Percentiles rank a stretch among this genome's conserved stretches.
These are phyloP conservation scores for Hymenopus coronatus DNA, from an alignment of 2,888 invertebrate species.

Conservation along the genomic window DNA sequence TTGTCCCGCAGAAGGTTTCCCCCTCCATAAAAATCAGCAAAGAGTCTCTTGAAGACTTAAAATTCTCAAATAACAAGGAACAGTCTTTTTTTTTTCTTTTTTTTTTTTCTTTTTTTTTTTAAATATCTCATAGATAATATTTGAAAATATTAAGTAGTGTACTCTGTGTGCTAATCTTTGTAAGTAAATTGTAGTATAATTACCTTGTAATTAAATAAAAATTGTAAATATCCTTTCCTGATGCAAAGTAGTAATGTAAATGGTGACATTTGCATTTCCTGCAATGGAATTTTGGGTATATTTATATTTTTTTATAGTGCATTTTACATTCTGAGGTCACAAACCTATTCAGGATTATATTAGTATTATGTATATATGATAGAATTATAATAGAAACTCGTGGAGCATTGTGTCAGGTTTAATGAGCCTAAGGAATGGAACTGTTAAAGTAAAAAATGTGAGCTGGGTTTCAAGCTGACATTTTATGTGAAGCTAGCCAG, in stretches of 20 bases:
- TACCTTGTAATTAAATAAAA: background rate
- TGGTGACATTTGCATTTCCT: background rate
- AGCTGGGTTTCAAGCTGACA: background rate
- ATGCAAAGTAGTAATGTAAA: background rate
- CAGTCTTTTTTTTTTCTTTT: background rate
- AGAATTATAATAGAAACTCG: background rate
- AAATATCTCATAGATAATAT: background rate
- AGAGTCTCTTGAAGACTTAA: background rate
- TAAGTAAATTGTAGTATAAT: background rate
- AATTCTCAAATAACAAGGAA: background rate
- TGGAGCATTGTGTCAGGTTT: background rate
- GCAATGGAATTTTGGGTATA: background rate
- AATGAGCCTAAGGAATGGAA: background rate
- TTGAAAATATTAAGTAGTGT: background rate
- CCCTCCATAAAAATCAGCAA: constrained; percentile 29
- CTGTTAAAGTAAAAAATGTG: background rate
- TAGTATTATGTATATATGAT: background rate
- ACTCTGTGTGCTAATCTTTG: background rate
- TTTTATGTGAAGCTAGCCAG: background rate
- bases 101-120: no score
- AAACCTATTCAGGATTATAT: background rate
- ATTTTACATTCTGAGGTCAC: background rate
- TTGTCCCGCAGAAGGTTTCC: constrained; percentile 39
- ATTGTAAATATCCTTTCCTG: background rate
- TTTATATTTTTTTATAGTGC: background rate